A percentile compares a stretch with the other conserved stretches of the same genome.
These are phyloP conservation scores for Spodoptera picta DNA, from an alignment of 2,888 invertebrate genomes.

Conservation along the genomic window DNA sequence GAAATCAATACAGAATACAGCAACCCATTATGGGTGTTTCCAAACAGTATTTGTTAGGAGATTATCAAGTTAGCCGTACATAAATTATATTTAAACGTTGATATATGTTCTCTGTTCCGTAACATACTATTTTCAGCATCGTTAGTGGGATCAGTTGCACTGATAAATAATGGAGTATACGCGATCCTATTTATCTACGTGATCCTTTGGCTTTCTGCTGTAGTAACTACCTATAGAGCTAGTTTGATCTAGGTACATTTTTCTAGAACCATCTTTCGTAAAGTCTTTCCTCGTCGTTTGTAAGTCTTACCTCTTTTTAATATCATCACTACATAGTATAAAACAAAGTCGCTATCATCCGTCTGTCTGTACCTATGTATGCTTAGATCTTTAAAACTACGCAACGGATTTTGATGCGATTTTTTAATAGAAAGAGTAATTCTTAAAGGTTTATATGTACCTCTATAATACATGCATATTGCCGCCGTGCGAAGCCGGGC, in stretches of 20 bases:
- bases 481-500: too few species aligned
- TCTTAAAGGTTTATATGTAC: too few species aligned
- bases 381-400: too few species aligned
- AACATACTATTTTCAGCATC: slow-evolving; percentile 28
- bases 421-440: too few species aligned
- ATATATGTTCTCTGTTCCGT: slow-evolving; percentile 21
- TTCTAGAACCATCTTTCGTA: background rate
- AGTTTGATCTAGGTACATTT: background rate
- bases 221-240: background rate
- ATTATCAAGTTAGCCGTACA: slow-evolving; percentile 1
- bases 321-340: too few species aligned
- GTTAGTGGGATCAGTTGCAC: slow-evolving; percentile 21
- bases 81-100: slow-evolving; percentile 13
- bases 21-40: background rate
- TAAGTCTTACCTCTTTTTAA: too few species aligned
- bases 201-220: background rate
- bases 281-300: too few species aligned
- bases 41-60: background rate
- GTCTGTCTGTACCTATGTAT: too few species aligned
- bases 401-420: too few species aligned
- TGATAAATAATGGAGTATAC: slow-evolving; percentile 20
- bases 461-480: too few species aligned
- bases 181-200: slow-evolving; percentile 9
- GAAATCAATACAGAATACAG: slow-evolving; percentile 1
- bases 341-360: too few species aligned